Evolutionary conservation across 2,797 vertebrate species (phyloP).

Genomic region (Xenopus petersii): DNA sequence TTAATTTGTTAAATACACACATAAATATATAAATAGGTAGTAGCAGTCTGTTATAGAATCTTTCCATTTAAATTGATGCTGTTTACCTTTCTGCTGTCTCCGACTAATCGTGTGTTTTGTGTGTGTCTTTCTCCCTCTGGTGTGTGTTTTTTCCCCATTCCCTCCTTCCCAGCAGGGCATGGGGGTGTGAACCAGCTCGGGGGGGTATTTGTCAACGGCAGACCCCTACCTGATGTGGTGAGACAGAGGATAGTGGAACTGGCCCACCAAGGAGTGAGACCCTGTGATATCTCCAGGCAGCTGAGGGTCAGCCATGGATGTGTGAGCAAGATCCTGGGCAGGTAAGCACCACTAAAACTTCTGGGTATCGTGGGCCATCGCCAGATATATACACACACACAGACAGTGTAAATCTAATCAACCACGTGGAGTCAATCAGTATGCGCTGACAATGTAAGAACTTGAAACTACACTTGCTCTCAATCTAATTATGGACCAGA

Average conservation of each 20-base stretch:
- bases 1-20: no score
- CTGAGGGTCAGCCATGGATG: constrained; percentile 97
- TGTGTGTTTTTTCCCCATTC: constrained; percentile 78
- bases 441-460: no score
- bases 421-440: no score
- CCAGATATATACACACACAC: background rate
- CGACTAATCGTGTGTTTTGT: constrained; percentile 67
- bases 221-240: constrained; percentile 97
- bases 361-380: background rate
- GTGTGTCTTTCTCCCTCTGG: constrained; percentile 65
- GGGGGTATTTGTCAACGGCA: constrained; percentile 98
- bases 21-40: no score
- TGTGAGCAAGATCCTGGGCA: constrained; percentile 98
- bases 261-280: constrained; percentile 94
- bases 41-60: no score
- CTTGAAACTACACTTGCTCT: no score
- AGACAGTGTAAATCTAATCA: background rate
- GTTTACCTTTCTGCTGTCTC: constrained; percentile 40
- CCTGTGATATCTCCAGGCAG: constrained; percentile 97
- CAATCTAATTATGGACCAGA: no score
- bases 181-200: constrained; percentile 99
- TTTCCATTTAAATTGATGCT: no score
- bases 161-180: constrained; percentile 94
- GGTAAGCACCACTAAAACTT: constrained; percentile 64
- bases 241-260: constrained; percentile 97